Evolutionary conservation across 1,140 invertebrate species (phyloP), one percentile per base, ranked within the genome.

Genomic region (Adoxophyes honmai): DNA sequence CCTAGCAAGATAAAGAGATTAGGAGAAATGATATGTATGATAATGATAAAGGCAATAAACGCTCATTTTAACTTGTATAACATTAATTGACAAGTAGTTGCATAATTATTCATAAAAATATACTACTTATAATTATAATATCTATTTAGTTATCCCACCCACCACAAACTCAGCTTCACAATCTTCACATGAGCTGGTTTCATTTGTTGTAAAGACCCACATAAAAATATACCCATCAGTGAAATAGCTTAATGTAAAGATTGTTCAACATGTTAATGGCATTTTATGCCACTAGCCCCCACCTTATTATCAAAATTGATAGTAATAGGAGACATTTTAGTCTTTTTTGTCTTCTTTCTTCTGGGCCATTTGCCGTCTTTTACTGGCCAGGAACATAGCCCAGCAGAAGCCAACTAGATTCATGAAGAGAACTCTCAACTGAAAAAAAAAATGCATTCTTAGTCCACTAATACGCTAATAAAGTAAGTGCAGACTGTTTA

Each of bases 391-490:
- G 68, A 93, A 94, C 70, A 94, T 91, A 2, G 91, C 90, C 94
- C 94, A 95, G 42, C 92, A 89, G 61, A 94, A 93, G 48, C 92
- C 92, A 57, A 95, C 90, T 6, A 94, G 64, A 75, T 94, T 94
- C 67, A 91, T 89, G 37, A 92, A 89, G 1, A 95, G 86, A 6
- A 94, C 92, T 64, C 93, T 80, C 14, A 95, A 79, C 93, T 94
- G 81, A 63, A 92, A 92, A 69, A 59, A 73, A 60, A 60, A 10
- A 53, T 14, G 28, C 21, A 44, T 13, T n/a, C n/a, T n/a, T n/a
- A n/a, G n/a, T n/a, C n/a, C n/a, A n/a, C n/a, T n/a, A n/a, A n/a
- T n/a, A n/a, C n/a, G n/a, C n/a, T n/a, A n/a, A 18, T 34, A 34
- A 15, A 53, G 10, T 54, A 38, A 60, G n/a, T n/a, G n/a, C n/a